Base-by-base conservation (phyloP, 2,888 invertebrate genomes). In the Ormyrus pomaceus region DNA sequence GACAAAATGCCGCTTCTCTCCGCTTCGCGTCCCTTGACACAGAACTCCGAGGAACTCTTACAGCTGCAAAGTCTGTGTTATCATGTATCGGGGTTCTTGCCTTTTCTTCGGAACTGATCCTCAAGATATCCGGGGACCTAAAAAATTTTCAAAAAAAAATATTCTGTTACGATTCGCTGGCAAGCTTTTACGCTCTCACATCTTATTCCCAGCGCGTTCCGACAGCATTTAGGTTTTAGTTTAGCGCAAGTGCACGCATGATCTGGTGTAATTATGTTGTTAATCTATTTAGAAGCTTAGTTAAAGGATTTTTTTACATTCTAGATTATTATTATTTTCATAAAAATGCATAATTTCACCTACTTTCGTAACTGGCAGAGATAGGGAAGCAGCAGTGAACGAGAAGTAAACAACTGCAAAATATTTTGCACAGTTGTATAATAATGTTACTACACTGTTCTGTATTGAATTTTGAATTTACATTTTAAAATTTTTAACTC, bases 71-170 rank as follows among this genome's bases (percentile, higher is more conserved):
- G 70, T 55, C 72, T 51, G 68, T 53, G 85, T 81, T 88, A 89
- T 90, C 90, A 90, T 85, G 89, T 89, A 84, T 87, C 87, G 84
- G 88, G 87, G 70, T 86, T 86, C 80, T 88, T 89, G 83, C 86
- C 88, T 87, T 89, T 91, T 84, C 89, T 88, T 84, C 90, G 90
- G 91, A 93, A 93, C 86, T 92, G 92, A 83, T 93, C 93, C 86
- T 93, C 93, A 87, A 94, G 91, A 86, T 92, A 92, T 83, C 93
- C 93, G 82, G 93, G 93, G 85, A 93, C 92, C 93, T 93, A 92
- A 88, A 92, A 92, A 91, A 84, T 82, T 76, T 75, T 56, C 66
- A 79, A 79, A 79, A 76, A 77, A 76, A 79, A 46, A 82, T 34
- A 81, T 34, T 59, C 48, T 59, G 70, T 82, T 82, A 82, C 79